Percentiles rank a stretch among this genome's conserved stretches.
Conservation (phyloP, 2,113 vertebrate genomes). For the Synodontis membranacea region DNA sequence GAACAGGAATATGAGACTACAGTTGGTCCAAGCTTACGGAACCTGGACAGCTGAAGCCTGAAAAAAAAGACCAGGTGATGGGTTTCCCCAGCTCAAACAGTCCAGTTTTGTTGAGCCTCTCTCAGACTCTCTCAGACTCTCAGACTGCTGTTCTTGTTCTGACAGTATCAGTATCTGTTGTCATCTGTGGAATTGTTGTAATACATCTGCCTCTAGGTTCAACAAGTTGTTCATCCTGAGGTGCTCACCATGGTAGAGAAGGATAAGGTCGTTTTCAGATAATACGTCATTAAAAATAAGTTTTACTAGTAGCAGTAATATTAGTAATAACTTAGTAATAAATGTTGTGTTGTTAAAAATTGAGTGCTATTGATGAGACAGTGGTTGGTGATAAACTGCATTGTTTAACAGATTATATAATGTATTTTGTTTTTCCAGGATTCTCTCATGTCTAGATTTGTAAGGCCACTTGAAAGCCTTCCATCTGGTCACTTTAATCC, state of each 20-base stretch:
- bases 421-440: too few relatives aligned
- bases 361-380: neutral
- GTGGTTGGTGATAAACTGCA: neutral
- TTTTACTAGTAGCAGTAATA: neutral
- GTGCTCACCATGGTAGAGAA: too few relatives aligned
- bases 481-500: neutral
- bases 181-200: neutral
- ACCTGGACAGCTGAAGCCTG: neutral
- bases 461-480: neutral
- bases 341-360: too few relatives aligned
- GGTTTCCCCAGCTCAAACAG: neutral
- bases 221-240: too few relatives aligned
- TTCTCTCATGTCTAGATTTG: neutral
- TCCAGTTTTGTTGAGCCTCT: neutral
- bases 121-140: neutral
- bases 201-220: neutral
- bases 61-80: neutral
- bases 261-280: too few relatives aligned
- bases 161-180: too few relatives aligned
- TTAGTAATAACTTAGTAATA: neutral
- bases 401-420: neutral
- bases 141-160: neutral
- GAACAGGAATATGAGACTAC: neutral
- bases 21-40: neutral
- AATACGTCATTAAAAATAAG: too few relatives aligned